Evolutionary conservation across 2,888 invertebrate genomes (phyloP), one percentile per base, ranked within the genome.

Genomic region (Pseudococcus jackbeardsleyi): DNA sequence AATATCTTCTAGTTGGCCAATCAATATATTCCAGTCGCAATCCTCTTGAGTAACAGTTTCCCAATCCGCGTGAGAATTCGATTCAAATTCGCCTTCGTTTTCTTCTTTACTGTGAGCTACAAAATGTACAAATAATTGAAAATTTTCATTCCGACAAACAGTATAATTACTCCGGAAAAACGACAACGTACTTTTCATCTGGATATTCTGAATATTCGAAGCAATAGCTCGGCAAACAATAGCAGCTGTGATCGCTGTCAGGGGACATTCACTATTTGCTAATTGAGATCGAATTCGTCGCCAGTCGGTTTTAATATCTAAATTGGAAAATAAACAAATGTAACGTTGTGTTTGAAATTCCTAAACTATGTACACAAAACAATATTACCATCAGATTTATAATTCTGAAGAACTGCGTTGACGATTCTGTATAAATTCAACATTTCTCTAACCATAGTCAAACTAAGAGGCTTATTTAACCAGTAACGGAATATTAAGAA

Each of bases 1-100:
- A 89, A 97, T 94, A 91, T 98, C 97, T 91, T 98, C 98, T 82
- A 98, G 93, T 92, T 97, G 97, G 88, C 96, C 96, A 68, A 97
- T 95, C 0, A 98, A 92, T 84, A 97, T 92, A 19, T 96, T 95
- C 96, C 98, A 98, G 91, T 96, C 95, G 72, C 97, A 95, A 90
- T 95, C 89, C 59, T 89, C 89, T 79, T 68, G 79, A 11, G 89
- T 89, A 85, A 89, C 54, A 22, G 84, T 89, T 89, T 89, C 89
- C 89, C 89, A 89, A 68, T 89, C 89, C 15, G 84, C 82, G 50
- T 19, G 64, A 19, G 85, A 46, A 22, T 84, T 88, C 12, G 22
- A 7, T 77, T 89, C 89, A 39, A 64, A 84, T 42, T 89, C 90
- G 26, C 88, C 89, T 86, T 89, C 89, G 42, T 89, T 89, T 46